These are phyloP conservation scores for Cyphomyrus plagiostoma DNA, from an alignment of 2,113 vertebrate genomes.

Conservation along the genomic window DNA sequence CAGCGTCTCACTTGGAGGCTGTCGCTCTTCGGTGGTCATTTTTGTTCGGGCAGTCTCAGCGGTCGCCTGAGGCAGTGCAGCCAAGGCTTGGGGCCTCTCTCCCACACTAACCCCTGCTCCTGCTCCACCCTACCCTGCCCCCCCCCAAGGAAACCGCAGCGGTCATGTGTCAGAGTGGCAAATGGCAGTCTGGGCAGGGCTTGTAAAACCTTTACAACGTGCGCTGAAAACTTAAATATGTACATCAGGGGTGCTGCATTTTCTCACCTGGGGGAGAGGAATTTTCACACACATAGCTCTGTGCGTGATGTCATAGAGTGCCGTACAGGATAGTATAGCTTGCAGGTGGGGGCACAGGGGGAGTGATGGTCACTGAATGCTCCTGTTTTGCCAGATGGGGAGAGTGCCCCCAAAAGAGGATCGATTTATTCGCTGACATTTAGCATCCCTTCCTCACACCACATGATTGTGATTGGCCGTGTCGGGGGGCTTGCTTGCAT, in stretches of 20 bases:
- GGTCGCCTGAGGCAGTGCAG: slow-evolving; percentile 51
- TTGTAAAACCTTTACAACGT: background rate
- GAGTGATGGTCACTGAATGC: background rate
- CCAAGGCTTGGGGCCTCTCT: slow-evolving; percentile 35
- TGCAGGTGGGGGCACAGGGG: background rate
- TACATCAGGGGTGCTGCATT: background rate
- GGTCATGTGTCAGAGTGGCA: slow-evolving; percentile 8
- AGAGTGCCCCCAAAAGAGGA: background rate
- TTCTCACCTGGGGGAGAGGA: background rate
- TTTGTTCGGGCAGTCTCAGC: slow-evolving; percentile 44
- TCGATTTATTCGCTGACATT: background rate
- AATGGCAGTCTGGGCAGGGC: background rate
- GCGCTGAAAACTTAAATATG: background rate
- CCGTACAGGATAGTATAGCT: background rate
- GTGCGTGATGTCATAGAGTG: background rate
- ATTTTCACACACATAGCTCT: background rate
- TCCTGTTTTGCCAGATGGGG: background rate
- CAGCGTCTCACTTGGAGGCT: slow-evolving; percentile 61
- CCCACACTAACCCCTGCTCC: background rate
- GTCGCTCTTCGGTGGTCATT: slow-evolving; percentile 49
- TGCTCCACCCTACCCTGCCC: background rate
- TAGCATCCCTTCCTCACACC: background rate
- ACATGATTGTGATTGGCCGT: background rate
- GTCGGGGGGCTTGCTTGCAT: background rate
- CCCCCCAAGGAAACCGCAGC: background rate